Base-by-base conservation (phyloP, 35 echinoderm and acorn worm genomes). In the Apostichopus parvimensis region DNA sequence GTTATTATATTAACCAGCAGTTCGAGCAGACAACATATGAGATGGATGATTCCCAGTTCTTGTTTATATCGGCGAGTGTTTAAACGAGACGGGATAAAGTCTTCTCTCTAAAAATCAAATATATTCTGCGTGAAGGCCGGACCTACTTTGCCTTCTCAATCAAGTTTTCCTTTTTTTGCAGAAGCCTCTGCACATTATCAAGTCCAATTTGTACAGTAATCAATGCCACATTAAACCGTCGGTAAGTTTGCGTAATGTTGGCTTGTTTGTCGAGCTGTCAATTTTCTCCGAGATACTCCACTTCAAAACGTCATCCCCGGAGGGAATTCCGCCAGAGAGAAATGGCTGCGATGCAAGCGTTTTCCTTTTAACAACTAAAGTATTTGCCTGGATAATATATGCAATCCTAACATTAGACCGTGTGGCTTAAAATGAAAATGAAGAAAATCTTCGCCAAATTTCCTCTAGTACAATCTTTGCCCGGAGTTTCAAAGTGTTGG, bases 261-360 rank as follows among this genome's bases (percentile, higher is more conserved):
- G 55, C 52, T 82, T 82, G 79, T 84, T 80, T 84, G 54, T 59
- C 54, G 58, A 84, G 12, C 58, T 58, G 54, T 60, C 81, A 84
- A 15, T 84, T 58, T 25, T 25, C 52, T 84, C 54, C 21, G 54
- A 22, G 54, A 6, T 21, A 54, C 54, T 59, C 9, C 81, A 84
- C 81, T 84, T 84, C 54, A 84, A 80, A 84, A 84, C 57, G 81
- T 84, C 81, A 84, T 22, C 71, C 71, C 71, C 71, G 6, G 4
- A 75, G 17, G 71, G 71, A 75, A 75, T 75, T 20, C 71, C 15
- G n/a, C 6, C 11, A 3, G 20, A 75, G 71, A 75, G 6, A 75
- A 75, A 75, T 22, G 17, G 6, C 71, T 75, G 17, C 71, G n/a
- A 75, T 14, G 71, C 11, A 75, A 75, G 6, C 17, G 1, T 22